A percentile compares a stretch with the other conserved stretches of the same genome.
phyloP scores from a whole-genome alignment of 1,140 invertebrate genomes.

The Hylaeus volcanicus region DNA sequence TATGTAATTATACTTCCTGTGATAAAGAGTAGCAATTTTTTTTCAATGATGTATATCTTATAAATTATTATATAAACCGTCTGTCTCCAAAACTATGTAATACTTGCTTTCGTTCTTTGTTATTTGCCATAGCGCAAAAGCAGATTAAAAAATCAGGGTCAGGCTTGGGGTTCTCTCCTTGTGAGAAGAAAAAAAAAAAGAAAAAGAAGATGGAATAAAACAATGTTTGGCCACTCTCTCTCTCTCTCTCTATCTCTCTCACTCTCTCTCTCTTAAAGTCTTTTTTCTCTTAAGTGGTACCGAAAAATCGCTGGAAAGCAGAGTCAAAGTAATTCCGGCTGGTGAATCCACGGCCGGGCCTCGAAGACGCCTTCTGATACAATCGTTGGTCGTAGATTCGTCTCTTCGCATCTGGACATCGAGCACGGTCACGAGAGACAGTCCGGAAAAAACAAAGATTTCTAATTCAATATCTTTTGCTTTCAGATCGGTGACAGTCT shows the following conservation, averaged over 20 bases:
- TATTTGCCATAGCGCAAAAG: no score
- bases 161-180: no score
- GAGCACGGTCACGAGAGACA: constrained; percentile 39
- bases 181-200: constrained; percentile 30
- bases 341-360: constrained; percentile 82
- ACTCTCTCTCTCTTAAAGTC: constrained; percentile 56
- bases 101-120: no score
- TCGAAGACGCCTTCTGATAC: constrained; percentile 76
- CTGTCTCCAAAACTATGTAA: no score
- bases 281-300: constrained; percentile 80
- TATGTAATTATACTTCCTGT: no score
- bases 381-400: constrained; percentile 82
- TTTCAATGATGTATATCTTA: no score
- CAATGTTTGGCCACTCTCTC: constrained; percentile 49
- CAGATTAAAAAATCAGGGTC: no score
- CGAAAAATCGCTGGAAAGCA: constrained; percentile 92
- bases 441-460: constrained; percentile 70
- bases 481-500: not conserved
- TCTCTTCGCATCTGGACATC: constrained; percentile 80
- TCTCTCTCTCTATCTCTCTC: constrained; percentile 7
- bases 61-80: no score
- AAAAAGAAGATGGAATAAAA: constrained; percentile 25
- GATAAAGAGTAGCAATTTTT: no score
- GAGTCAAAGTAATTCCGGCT: constrained; percentile 91
- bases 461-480: constrained; percentile 54